These are phyloP conservation scores for Lateolabrax maculatus DNA, from an alignment of 2,797 vertebrate genomes.

Conservation along the genomic window DNA sequence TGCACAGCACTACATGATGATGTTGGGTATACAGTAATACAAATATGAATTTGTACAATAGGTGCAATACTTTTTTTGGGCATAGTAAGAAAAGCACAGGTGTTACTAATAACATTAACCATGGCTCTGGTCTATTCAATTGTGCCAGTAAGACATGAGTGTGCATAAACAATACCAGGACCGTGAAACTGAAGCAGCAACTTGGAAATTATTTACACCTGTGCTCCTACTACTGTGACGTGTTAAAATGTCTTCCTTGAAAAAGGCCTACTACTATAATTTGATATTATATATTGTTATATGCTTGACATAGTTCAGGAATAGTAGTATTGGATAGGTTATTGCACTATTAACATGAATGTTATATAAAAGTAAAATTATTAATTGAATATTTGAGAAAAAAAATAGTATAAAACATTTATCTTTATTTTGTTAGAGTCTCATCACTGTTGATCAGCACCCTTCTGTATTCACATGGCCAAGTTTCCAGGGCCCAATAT, in stretches of 20 bases:
- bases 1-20: background rate
- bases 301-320: conserved; percentile 1
- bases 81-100: background rate
- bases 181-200: background rate
- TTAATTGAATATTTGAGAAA: background rate
- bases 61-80: no score
- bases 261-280: background rate
- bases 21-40: background rate
- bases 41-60: background rate
- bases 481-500: background rate
- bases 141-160: background rate
- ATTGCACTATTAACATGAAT: background rate
- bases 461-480: no score
- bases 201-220: background rate
- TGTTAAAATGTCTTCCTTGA: background rate
- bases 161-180: background rate
- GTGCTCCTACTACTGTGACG: background rate
- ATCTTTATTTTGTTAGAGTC: background rate
- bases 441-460: background rate
- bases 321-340: background rate
- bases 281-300: background rate
- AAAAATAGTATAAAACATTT: background rate
- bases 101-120: background rate
- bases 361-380: no score
- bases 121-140: background rate